phyloP scores from a whole-genome alignment of 2,113 vertebrate species.

The Tetrao urogallus region DNA sequence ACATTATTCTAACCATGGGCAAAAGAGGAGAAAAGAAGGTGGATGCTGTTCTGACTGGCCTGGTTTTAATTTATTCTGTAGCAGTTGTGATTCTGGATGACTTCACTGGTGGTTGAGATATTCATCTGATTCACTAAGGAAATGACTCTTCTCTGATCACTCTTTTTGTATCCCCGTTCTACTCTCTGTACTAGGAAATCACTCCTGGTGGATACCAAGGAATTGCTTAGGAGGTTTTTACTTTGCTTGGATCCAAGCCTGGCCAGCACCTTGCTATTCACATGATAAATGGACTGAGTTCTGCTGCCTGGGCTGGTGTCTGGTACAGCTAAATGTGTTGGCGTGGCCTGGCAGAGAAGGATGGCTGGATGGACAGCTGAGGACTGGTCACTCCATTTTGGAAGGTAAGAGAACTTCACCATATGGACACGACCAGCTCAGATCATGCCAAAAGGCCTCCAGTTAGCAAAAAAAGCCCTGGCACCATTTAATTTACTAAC shows the following conservation, averaged over 20 bases:
- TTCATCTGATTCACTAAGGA: neutral
- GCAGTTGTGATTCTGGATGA: neutral
- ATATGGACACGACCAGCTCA: neutral
- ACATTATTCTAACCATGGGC: neutral
- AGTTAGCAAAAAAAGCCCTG: neutral
- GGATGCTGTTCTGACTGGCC: neutral
- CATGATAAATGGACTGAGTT: neutral
- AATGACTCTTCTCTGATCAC: neutral
- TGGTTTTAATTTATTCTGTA: neutral
- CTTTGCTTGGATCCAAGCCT: neutral
- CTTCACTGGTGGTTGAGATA: neutral
- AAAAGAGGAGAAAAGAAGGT: neutral
- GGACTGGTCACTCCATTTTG: neutral
- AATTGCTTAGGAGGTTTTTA: neutral
- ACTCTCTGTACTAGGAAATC: neutral
- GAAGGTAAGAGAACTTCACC: neutral
- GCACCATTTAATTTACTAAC: neutral
- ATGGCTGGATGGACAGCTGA: neutral
- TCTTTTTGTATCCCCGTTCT: neutral
- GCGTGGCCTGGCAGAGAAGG: neutral
- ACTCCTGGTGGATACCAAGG: neutral
- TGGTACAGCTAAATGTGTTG: neutral
- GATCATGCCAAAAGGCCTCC: neutral
- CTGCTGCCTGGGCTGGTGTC: neutral
- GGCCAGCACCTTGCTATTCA: neutral